Conservation (phyloP, 2,797 vertebrate species). For the Argya squamiceps region DNA sequence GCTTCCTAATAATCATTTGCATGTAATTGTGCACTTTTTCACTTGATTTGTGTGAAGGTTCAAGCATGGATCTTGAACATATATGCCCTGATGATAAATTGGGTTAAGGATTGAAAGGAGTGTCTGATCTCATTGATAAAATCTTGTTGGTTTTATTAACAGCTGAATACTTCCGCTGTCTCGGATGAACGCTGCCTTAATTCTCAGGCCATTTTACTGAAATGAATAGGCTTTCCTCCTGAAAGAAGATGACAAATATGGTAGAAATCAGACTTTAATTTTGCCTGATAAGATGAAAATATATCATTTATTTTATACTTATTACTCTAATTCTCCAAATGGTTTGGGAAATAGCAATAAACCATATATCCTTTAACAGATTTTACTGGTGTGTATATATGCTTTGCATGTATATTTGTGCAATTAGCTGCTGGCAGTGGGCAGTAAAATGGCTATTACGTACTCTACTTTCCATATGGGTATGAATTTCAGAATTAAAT, state of each 20-base stretch:
- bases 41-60: background rate
- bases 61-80: background rate
- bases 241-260: background rate
- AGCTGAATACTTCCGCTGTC: background rate
- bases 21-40: background rate
- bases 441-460: background rate
- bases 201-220: background rate
- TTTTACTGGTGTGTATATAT: background rate
- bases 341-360: slow-evolving; percentile 31
- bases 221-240: slow-evolving; percentile 13
- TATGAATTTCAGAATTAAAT: slow-evolving; percentile 14
- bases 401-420: slow-evolving; percentile 8
- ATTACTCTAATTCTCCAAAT: slow-evolving; percentile 23
- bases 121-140: slow-evolving; percentile 52
- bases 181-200: background rate
- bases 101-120: background rate
- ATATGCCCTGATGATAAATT: background rate
- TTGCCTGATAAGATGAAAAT: background rate
- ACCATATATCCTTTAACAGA: background rate
- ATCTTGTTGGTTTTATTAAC: slow-evolving; percentile 22
- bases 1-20: background rate
- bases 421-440: slow-evolving; percentile 10
- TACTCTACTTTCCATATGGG: background rate
- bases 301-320: background rate
- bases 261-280: background rate